Evolutionary conservation across 2,888 invertebrate species (phyloP).

Genomic region (Agrilus biguttatus): DNA sequence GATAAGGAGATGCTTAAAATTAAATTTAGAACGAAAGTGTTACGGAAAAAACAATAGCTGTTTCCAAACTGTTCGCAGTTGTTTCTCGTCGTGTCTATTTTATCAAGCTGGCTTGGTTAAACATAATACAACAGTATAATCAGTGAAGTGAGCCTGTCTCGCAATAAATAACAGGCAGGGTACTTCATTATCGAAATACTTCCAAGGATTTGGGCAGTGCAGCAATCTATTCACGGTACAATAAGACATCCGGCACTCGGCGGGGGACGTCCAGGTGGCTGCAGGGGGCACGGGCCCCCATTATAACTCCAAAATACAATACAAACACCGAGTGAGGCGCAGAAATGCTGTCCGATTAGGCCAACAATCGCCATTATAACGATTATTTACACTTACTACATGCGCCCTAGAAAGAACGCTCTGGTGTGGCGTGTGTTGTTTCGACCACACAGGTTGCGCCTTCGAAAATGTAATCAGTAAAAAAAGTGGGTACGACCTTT

Average conservation of each 20-base stretch:
- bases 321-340: conserved; percentile 10
- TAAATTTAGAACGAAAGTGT: too few relatives aligned
- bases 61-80: too few relatives aligned
- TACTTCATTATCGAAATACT: too few relatives aligned
- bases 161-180: too few relatives aligned
- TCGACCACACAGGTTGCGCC: conserved; percentile 9
- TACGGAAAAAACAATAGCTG: too few relatives aligned
- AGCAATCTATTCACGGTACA: conserved; percentile 2
- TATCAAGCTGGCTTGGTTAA: too few relatives aligned
- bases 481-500: background rate
- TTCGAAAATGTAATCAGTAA: background rate
- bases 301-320: conserved; percentile 9
- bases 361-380: conserved; percentile 12
- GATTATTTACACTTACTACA: conserved; percentile 15
- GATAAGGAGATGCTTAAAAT: too few relatives aligned
- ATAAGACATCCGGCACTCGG: conserved; percentile 9
- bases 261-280: conserved; percentile 4
- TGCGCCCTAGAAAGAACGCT: conserved; percentile 5
- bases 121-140: too few relatives aligned
- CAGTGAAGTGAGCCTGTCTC: too few relatives aligned
- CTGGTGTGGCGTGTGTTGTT: background rate
- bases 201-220: too few relatives aligned
- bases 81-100: too few relatives aligned
- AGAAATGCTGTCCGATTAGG: conserved; percentile 11
- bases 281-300: conserved; percentile 7